phyloP scores from a whole-genome alignment of 2,113 vertebrate genomes.

The Riparia riparia region DNA sequence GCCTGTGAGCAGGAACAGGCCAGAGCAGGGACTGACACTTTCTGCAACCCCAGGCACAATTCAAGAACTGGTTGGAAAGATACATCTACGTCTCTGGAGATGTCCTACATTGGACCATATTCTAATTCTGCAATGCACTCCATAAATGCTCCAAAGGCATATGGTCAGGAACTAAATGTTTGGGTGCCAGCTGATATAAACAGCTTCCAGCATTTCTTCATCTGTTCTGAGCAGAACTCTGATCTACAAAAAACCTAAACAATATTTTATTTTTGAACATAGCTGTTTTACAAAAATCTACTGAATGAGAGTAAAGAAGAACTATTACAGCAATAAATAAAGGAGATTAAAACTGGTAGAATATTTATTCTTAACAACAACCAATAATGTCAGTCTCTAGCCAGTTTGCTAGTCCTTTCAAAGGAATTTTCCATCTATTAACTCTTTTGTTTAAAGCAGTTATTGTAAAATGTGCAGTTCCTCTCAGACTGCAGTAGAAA shows the following conservation, averaged over 20 bases:
- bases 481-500: neutral
- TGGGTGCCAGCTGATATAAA: neutral
- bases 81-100: neutral
- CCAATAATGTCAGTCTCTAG: neutral
- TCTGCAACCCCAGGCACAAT: neutral
- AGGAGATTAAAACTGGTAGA: neutral
- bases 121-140: neutral
- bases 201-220: neutral
- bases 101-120: neutral
- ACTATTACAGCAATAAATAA: neutral
- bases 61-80: neutral
- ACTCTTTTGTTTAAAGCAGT: neutral
- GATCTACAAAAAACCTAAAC: neutral
- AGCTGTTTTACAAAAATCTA: neutral
- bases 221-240: neutral
- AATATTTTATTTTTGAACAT: neutral
- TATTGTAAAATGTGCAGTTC: neutral
- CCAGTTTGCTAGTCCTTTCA: neutral
- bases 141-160: neutral
- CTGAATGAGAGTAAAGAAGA: neutral
- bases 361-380: neutral
- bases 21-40: neutral
- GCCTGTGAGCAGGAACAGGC: neutral
- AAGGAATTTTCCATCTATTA: neutral
- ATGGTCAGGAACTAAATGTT: neutral